A percentile compares a stretch with the other conserved stretches of the same genome.
Evolutionary conservation across 1,140 invertebrate genomes (phyloP).

Genomic region (Drosophila micromelanica): DNA sequence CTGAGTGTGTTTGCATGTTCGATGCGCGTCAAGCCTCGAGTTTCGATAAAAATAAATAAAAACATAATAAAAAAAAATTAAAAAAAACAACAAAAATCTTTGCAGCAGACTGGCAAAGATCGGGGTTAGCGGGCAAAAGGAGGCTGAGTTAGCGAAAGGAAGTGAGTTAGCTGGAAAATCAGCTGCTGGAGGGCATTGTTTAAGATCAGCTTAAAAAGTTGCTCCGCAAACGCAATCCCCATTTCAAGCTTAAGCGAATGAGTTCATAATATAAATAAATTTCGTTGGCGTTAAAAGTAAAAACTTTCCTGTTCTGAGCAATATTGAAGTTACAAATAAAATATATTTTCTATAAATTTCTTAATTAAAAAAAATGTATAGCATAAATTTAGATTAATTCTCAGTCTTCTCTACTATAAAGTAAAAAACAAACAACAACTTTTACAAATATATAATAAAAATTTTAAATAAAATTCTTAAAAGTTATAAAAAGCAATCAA

Average conservation of each 20-base stretch:
- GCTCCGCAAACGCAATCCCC: not conserved
- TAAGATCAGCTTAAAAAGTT: constrained; percentile 6
- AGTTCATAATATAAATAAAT: too few relatives aligned
- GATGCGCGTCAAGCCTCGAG: constrained; percentile 7
- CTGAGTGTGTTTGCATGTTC: constrained; percentile 26
- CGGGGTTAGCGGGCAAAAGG: not conserved
- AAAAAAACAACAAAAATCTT: not conserved
- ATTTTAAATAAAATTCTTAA: too few relatives aligned
- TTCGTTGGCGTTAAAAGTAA: not conserved
- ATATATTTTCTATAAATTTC: too few relatives aligned
- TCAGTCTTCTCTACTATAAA: too few relatives aligned
- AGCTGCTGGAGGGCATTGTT: constrained; percentile 6
- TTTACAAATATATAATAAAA: too few relatives aligned
- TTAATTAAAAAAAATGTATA: too few relatives aligned
- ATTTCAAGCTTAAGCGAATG: constrained; percentile 4
- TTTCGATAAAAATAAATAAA: not conserved
- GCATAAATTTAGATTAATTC: too few relatives aligned
- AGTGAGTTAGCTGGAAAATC: constrained; percentile 27
- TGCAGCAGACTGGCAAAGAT: not conserved
- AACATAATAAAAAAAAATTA: too few relatives aligned
- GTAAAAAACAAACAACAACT: too few relatives aligned
- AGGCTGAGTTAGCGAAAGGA: constrained; percentile 21
- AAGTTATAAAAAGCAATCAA: too few relatives aligned
- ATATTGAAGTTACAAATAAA: too few relatives aligned
- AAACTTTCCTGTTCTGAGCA: not conserved